Conservation (phyloP, 2,113 vertebrate genomes). For the Machaerirhynchus nigripectus region DNA sequence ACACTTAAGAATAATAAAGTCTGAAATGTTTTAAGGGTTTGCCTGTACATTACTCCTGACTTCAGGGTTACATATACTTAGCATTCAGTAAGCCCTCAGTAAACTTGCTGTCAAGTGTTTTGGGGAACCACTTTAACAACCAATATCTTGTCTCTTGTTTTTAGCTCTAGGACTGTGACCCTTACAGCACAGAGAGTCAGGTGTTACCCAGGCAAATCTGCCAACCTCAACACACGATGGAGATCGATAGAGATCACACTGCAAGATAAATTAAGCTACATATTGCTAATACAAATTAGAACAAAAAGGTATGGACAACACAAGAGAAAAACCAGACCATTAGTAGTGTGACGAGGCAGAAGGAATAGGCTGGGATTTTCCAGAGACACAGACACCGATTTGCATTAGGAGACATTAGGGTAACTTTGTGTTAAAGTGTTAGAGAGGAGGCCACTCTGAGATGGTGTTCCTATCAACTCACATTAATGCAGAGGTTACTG, state of each 20-base stretch:
- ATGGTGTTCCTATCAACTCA: not conserved
- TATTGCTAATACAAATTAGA: not conserved
- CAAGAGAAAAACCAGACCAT: not conserved
- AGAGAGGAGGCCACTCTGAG: not conserved
- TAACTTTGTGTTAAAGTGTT: not conserved
- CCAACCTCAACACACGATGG: not conserved
- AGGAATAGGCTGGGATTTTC: not conserved
- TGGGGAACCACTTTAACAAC: not conserved
- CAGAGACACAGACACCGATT: not conserved
- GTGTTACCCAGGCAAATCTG: not conserved
- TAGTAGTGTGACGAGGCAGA: not conserved
- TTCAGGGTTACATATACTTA: not conserved
- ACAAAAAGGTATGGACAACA: not conserved
- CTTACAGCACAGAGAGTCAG: not conserved
- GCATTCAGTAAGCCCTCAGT: not conserved
- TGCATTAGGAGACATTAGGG: not conserved
- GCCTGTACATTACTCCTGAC: not conserved
- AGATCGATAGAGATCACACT: not conserved
- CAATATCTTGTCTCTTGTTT: not conserved
- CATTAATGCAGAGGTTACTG: not conserved
- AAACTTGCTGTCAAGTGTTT: not conserved
- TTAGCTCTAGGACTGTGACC: not conserved
- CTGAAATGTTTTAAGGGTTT: not conserved
- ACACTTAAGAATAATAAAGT: not conserved
- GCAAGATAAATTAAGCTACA: not conserved